Evolutionary conservation across 2,888 invertebrate genomes (phyloP).

Genomic region (Mystacides longicornis): DNA sequence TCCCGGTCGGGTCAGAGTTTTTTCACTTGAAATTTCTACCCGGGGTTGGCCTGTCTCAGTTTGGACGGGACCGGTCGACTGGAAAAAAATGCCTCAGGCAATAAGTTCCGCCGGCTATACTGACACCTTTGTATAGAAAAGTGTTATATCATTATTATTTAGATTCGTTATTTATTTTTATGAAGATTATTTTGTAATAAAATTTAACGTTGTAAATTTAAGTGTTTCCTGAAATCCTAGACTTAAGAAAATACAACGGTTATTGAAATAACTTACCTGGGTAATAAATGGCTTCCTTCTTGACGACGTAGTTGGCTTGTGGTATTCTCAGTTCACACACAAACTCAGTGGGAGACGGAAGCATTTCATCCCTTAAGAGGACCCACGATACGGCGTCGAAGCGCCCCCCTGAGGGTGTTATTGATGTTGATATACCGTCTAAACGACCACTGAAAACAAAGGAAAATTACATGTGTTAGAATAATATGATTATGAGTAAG

Average conservation of each 20-base stretch:
- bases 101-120: too few species aligned
- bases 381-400: slow-evolving; percentile 51
- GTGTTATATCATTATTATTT: too few species aligned
- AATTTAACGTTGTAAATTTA: too few species aligned
- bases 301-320: slow-evolving; percentile 51
- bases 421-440: slow-evolving; percentile 37
- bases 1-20: too few species aligned
- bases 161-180: neutral
- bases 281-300: slow-evolving; percentile 49
- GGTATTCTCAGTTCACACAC: slow-evolving; percentile 56
- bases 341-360: slow-evolving; percentile 50
- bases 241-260: neutral
- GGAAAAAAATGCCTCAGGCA: too few species aligned
- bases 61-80: too few species aligned
- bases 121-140: too few species aligned
- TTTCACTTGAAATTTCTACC: too few species aligned
- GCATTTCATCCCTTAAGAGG: slow-evolving; percentile 44
- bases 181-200: neutral
- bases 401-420: slow-evolving; percentile 39
- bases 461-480: neutral
- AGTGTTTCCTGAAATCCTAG: neutral
- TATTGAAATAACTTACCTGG: slow-evolving; percentile 39
- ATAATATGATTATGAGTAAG: too few species aligned
- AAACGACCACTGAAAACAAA: slow-evolving; percentile 31
- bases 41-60: too few species aligned